Base-by-base conservation (phyloP, 2,797 vertebrate species). In the Florisuga fusca region DNA sequence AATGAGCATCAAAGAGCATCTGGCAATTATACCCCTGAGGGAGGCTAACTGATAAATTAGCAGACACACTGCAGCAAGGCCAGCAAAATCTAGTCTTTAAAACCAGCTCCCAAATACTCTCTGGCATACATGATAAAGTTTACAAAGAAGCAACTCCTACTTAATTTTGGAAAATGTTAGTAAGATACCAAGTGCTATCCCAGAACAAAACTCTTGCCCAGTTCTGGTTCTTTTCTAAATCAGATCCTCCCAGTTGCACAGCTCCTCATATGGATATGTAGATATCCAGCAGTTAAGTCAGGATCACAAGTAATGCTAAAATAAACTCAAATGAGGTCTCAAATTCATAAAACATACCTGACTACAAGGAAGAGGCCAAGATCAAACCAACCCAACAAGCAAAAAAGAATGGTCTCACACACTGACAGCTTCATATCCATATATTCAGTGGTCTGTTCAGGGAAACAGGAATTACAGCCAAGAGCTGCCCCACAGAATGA, bases 1-100 rank as follows among this genome's bases (percentile, higher is more conserved):
- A 95, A 94, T 34, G 45, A 96, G 92, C 63, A 73, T 67, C 92
- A 89, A 69, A 86, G 62, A 96, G 87, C 95, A 97, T 95, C 93
- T 96, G 94, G 78, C 90, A 95, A 96, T 93, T 77, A 93, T 1
- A 81, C 63, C 83, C 82, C 62, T 13, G 79, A 93, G 82, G 86
- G 33, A 92, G 76, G 58, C 63, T 43, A 77, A 54, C 87, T 92
- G 90, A 95, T 80, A 91, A 95, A 96, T 94, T 9, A 84, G 75
- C 78, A 89, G 66, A 69, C 87, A 51, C 1, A 12, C 21, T 80
- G 67, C 81, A 89, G 83, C 87, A 90, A 90, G 71, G 54, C 34
- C 0, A 3, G 84, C 72, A 92, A 92, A 83, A 91, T 27, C 48
- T 29, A 64, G 41, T 50, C 36, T 89, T 76, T 63, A 62, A 75